phyloP scores from a whole-genome alignment of 2,113 vertebrate genomes.

The Clarias magur region DNA sequence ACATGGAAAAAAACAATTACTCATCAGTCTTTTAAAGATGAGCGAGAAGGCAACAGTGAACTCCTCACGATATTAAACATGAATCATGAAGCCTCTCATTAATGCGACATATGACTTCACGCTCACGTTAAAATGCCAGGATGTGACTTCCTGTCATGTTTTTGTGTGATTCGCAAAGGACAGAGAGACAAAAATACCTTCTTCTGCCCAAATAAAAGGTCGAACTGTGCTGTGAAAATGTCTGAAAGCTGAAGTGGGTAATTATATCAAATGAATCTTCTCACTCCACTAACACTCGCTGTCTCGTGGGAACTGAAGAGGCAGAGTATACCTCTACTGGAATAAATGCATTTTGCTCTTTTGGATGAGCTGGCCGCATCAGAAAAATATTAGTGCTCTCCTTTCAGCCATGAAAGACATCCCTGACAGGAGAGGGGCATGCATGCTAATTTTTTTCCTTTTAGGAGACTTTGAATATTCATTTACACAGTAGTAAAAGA shows the following conservation, averaged over 20 bases:
- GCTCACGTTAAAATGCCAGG: slow-evolving; percentile 28
- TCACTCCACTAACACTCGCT: slow-evolving; percentile 53
- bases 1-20: background rate
- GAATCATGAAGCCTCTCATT: slow-evolving; percentile 35
- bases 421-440: background rate
- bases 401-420: slow-evolving; percentile 51
- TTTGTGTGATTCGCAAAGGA: slow-evolving; percentile 5
- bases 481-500: background rate
- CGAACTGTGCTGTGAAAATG: slow-evolving; percentile 23
- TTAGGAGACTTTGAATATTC: background rate
- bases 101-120: background rate
- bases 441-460: background rate
- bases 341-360: slow-evolving; percentile 54
- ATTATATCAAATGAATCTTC: slow-evolving; percentile 57
- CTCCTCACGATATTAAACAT: slow-evolving; percentile 3
- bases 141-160: slow-evolving; percentile 22
- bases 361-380: slow-evolving; percentile 29
- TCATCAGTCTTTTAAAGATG: background rate
- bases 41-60: background rate
- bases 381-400: slow-evolving; percentile 46
- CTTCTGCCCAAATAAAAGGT: background rate
- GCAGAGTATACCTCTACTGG: slow-evolving; percentile 46
- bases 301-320: slow-evolving; percentile 30
- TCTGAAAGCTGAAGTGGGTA: slow-evolving; percentile 40
- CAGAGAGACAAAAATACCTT: slow-evolving; percentile 11